These are phyloP conservation scores for Cottus gobio DNA, from an alignment of 2,113 vertebrate species.

Conservation along the genomic window DNA sequence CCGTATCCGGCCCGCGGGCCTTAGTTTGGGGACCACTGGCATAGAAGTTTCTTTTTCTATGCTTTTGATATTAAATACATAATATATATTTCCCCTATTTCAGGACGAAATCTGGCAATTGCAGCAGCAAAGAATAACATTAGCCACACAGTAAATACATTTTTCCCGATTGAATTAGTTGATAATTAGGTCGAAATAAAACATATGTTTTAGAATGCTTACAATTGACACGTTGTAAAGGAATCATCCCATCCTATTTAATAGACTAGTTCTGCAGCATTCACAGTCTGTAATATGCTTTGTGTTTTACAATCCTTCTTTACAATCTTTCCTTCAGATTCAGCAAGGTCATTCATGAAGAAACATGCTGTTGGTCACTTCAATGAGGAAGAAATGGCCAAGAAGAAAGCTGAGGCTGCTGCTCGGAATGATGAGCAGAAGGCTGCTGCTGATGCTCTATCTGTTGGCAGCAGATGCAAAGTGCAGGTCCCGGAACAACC, in stretches of 20 bases:
- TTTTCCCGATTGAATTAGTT: not conserved
- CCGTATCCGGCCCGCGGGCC: no score
- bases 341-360: constrained; percentile 89
- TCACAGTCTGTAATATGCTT: not conserved
- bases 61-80: not conserved
- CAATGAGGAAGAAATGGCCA: constrained; percentile 82
- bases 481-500: constrained; percentile 85
- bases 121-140: not conserved
- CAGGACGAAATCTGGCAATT: not conserved
- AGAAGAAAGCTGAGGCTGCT: constrained; percentile 72
- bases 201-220: not conserved
- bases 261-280: not conserved
- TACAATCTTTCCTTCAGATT: constrained; percentile 80
- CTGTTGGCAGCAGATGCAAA: constrained; percentile 86
- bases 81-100: not conserved
- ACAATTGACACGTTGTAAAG: not conserved
- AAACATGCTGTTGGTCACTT: constrained; percentile 84
- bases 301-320: not conserved
- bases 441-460: constrained; percentile 81
- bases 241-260: not conserved
- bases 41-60: not conserved
- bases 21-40: no score
- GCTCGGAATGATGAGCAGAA: constrained; percentile 82
- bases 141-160: not conserved
- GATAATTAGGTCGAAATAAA: not conserved